Base-by-base conservation (phyloP, 2,113 vertebrate species). In the Chamaetylas fuelleborni region DNA sequence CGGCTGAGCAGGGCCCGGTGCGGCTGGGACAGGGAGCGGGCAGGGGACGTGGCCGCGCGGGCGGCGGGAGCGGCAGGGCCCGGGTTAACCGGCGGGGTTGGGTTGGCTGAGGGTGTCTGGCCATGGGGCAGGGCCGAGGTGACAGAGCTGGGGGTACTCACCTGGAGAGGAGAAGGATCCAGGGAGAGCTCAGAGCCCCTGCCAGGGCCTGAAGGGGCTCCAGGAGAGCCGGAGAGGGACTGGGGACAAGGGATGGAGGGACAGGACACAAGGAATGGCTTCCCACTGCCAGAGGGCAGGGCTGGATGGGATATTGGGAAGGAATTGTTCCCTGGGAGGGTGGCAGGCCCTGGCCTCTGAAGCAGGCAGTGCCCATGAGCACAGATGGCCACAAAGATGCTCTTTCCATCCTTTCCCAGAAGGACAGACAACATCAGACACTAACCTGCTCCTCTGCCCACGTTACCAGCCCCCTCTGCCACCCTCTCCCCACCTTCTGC, bases 241-340 rank as follows among this genome's bases (percentile, higher is more conserved):
- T 48, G 1, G 33, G 56, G 47, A 43, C 38, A 72, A 85, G 50
- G 82, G 1, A 0, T 65, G 60, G 19, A 85, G 51, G 24, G 24
- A 40, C 70, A 85, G 50, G 19, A 74, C 34, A n/a, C 11, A 28
- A n/a, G n/a, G n/a, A n/a, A n/a, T n/a, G n/a, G n/a, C n/a, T n/a
- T n/a, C n/a, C n/a, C n/a, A n/a, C n/a, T n/a, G n/a, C n/a, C n/a
- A n/a, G n/a, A n/a, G n/a, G n/a, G n/a, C n/a, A n/a, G n/a, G n/a
- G 50, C 0, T 5, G 2, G 45, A 12, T 69, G 64, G 54, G 51
- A 74, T 5, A 12, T 6, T 51, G 33, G 62, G 18, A 4, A 33
- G 45, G 0, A 78, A 51, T 0, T 69, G 0, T 16, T 45, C 33
- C 36, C 72, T 1, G 33, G 0, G 5, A 45, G 47, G 18, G n/a